phyloP scores from a whole-genome alignment of 2,888 invertebrate species.

The Anticlea derivata region DNA sequence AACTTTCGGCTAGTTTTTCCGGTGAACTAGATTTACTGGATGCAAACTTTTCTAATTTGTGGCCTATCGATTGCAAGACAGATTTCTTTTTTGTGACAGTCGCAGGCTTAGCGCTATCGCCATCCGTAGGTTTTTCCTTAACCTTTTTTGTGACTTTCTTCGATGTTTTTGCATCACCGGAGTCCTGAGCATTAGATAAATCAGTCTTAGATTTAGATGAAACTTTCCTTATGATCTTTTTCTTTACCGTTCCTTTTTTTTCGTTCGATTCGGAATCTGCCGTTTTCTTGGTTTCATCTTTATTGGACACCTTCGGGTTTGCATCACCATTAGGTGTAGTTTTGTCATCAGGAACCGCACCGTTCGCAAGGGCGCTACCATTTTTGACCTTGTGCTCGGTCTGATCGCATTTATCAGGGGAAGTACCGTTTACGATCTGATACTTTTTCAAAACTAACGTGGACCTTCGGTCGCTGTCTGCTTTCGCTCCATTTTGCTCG shows the following conservation, averaged over 20 bases:
- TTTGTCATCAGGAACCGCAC: constrained; percentile 51
- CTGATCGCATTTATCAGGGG: constrained; percentile 46
- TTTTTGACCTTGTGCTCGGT: constrained; percentile 52
- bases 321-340: constrained; percentile 42
- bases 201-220: constrained; percentile 77
- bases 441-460: constrained; percentile 67
- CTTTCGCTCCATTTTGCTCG: constrained; percentile 40
- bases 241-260: constrained; percentile 73
- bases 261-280: constrained; percentile 56
- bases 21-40: constrained; percentile 78
- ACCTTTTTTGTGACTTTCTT: constrained; percentile 73
- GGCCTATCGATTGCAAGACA: constrained; percentile 90
- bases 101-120: constrained; percentile 57
- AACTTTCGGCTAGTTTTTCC: constrained; percentile 68
- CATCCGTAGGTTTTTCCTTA: constrained; percentile 66
- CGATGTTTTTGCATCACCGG: constrained; percentile 56
- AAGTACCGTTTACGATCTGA: constrained; percentile 52
- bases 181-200: constrained; percentile 53
- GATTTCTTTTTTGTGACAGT: constrained; percentile 84
- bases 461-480: constrained; percentile 40
- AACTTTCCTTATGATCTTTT: constrained; percentile 75
- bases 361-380: constrained; percentile 49
- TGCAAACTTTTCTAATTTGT: constrained; percentile 88
- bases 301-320: constrained; percentile 54
- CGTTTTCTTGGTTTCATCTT: constrained; percentile 55